Evolutionary conservation across 1,140 invertebrate species (phyloP).

Genomic region (Alviniconcha marisindica): DNA sequence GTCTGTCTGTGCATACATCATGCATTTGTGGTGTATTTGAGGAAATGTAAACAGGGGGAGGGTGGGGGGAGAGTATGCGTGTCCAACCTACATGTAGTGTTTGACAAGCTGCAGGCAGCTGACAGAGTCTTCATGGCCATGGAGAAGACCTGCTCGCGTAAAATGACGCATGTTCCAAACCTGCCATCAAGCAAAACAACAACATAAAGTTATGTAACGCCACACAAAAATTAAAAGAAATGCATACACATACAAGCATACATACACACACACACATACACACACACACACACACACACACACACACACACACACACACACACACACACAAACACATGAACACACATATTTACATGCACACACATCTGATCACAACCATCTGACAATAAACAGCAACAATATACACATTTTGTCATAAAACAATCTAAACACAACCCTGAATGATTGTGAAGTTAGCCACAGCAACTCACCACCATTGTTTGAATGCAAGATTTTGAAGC

Average conservation of each 20-base stretch:
- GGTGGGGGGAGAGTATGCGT: not conserved
- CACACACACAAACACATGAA: slow-evolving; percentile 1
- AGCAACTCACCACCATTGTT: too few species aligned
- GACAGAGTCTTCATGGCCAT: slow-evolving; percentile 27
- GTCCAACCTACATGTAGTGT: slow-evolving; percentile 1
- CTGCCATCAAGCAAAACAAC: not conserved
- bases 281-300: not conserved
- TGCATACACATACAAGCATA: not conserved
- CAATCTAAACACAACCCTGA: too few species aligned
- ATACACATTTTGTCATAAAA: not conserved
- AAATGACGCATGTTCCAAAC: slow-evolving; percentile 34
- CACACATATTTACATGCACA: too few species aligned
- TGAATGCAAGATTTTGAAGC: too few species aligned
- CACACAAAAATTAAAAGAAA: not conserved
- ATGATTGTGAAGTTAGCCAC: too few species aligned
- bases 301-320: not conserved
- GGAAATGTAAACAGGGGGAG: not conserved
- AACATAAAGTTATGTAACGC: not conserved
- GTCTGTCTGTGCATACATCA: not conserved
- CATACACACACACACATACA: slow-evolving; percentile 2
- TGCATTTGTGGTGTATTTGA: too few species aligned
- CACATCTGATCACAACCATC: not conserved
- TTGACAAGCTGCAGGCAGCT: slow-evolving; percentile 28
- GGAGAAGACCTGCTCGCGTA: not conserved
- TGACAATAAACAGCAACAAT: not conserved